Conservation (phyloP, 2,797 vertebrate genomes). For the Sebastes oblongus region DNA sequence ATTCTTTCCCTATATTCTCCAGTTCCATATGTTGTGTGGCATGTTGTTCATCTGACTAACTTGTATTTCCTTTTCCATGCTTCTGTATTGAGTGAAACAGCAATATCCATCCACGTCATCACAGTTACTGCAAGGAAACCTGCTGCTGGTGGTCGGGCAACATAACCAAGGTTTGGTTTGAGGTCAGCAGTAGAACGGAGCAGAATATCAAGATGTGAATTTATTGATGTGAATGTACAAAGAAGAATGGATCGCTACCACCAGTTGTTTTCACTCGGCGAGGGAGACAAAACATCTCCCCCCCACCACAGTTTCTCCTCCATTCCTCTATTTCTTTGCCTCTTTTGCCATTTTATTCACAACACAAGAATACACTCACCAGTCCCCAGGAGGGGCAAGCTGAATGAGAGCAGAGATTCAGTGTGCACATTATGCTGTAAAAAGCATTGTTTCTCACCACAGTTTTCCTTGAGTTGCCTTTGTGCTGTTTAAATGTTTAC, state of each 20-base stretch:
- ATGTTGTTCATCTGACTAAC: neutral
- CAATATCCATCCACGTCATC: slow-evolving; percentile 17
- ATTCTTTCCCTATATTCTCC: neutral
- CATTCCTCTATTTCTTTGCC: slow-evolving; percentile 66
- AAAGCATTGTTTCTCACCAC: slow-evolving; percentile 78
- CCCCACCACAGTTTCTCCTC: slow-evolving; percentile 52
- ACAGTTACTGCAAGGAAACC: slow-evolving; percentile 11
- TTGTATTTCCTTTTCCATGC: neutral
- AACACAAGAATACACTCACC: slow-evolving; percentile 82
- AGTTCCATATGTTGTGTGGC: neutral
- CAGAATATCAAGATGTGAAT: slow-evolving; percentile 57
- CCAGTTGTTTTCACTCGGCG: slow-evolving; percentile 51
- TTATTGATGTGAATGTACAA: slow-evolving; percentile 57
- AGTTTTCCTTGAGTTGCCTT: slow-evolving; percentile 78
- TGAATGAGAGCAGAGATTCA: slow-evolving; percentile 78
- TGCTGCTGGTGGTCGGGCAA: slow-evolving; percentile 13
- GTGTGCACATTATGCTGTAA: slow-evolving; percentile 73
- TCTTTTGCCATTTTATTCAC: slow-evolving; percentile 82
- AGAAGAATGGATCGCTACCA: slow-evolving; percentile 64
- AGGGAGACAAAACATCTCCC: slow-evolving; percentile 15
- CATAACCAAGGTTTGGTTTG: slow-evolving; percentile 32
- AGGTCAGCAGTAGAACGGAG: slow-evolving; percentile 46
- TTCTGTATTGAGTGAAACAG: slow-evolving; percentile 9
- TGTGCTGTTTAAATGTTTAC: slow-evolving; percentile 86
- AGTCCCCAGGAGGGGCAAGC: slow-evolving; percentile 78